Evolutionary conservation across 2,113 vertebrate genomes (phyloP), one percentile per base, ranked within the genome.

Genomic region (Ceratotherium simum): DNA sequence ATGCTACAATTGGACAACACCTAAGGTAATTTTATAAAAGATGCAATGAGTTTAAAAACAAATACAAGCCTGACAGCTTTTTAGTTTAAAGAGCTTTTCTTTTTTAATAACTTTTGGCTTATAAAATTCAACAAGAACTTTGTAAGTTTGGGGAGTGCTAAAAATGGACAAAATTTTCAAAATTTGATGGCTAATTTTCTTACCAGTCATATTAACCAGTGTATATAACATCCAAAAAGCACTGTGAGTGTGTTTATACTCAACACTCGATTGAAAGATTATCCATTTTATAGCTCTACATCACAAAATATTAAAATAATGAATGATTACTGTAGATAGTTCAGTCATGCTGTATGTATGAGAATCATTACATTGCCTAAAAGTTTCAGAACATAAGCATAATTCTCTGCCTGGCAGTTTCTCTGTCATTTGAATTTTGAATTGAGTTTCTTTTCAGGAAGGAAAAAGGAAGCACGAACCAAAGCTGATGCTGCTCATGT

Each of bases 381-480:
- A 90, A 92, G 14, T n/a, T 95, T 73, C n/a, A 58, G 86, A 91
- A 87, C 14, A 70, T 3, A 92, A 60, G 48, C 17, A 10, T 80
- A 60, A 14, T 75, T 91, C 51, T 95, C 85, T 80, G 56, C 42
- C 36, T 69, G 27, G 31, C 16, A 60, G 4, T 73, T 65, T 72
- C 86, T 76, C n/a, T 64, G 8, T 84, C 39, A 70, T 91, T 75
- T 94, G 46, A 56, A 56, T 91, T 72, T 92, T 94, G 21, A 86
- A 39, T 46, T 86, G 25, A 58, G 4, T 97, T 85, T 80, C 64
- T 72, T 36, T 95, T 95, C 51, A 99, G 99, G 98, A 94, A 91
- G 20, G 27, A 97, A 97, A 72, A 97, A 91, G 23, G 97, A 98
- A 97, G 97, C 92, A 9, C 86, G 56, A 48, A 46, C 65, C n/a